phyloP scores from a whole-genome alignment of 2,113 vertebrate species.

The Gavia stellata region DNA sequence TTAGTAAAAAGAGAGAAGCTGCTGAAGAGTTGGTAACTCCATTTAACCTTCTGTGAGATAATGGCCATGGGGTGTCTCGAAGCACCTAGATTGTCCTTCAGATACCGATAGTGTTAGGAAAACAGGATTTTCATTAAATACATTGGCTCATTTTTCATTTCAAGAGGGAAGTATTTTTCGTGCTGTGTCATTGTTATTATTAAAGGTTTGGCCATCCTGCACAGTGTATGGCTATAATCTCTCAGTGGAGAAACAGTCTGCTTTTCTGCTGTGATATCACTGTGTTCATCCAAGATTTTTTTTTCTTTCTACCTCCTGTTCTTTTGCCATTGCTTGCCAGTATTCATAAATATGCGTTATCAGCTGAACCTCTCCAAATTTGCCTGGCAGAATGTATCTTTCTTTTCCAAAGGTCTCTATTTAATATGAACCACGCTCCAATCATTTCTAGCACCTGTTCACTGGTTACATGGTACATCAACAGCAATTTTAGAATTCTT shows the following conservation, averaged over 20 bases:
- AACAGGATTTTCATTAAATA: constrained; percentile 21
- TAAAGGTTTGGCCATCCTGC: constrained; percentile 30
- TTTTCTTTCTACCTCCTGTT: constrained; percentile 30
- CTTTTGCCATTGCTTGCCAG: constrained; percentile 33
- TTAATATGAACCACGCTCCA: constrained; percentile 22
- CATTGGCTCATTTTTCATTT: background rate
- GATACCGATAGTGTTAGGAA: background rate
- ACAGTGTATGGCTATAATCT: background rate
- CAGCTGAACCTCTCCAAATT: constrained; percentile 43
- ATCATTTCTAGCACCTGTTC: constrained; percentile 62
- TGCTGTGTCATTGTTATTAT: constrained; percentile 52
- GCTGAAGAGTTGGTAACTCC: constrained; percentile 9
- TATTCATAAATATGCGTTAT: constrained; percentile 31
- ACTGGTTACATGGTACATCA: constrained; percentile 54
- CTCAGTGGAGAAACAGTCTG: background rate
- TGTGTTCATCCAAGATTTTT: constrained; percentile 16
- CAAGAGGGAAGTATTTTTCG: background rate
- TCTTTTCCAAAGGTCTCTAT: constrained; percentile 56
- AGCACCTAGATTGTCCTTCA: constrained; percentile 17
- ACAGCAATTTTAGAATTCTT: constrained; percentile 55
- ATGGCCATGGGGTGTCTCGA: background rate
- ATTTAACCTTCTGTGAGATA: constrained; percentile 38
- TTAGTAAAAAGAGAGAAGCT: constrained; percentile 11
- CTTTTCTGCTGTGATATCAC: constrained; percentile 32
- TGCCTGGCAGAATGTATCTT: constrained; percentile 34